Percentiles rank a stretch among this genome's conserved stretches.
These are phyloP conservation scores for Morelia viridis DNA, from an alignment of 2,797 vertebrate species.

Conservation along the genomic window DNA sequence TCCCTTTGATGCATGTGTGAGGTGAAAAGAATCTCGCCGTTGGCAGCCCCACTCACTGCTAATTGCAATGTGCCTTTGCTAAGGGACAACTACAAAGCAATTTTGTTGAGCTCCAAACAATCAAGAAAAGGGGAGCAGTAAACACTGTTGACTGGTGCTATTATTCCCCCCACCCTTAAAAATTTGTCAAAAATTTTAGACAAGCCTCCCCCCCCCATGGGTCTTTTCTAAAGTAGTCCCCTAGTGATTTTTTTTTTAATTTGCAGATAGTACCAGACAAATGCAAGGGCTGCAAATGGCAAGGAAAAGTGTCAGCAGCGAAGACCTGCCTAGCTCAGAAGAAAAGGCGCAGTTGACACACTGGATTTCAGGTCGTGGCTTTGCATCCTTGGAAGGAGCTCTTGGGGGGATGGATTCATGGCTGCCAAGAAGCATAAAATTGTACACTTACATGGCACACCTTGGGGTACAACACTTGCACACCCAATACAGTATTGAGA, in stretches of 20 bases:
- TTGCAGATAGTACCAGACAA: slow-evolving; percentile 5
- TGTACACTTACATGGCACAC: background rate
- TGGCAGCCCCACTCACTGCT: slow-evolving; percentile 18
- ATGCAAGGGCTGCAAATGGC: background rate
- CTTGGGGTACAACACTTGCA: background rate
- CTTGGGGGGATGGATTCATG: background rate
- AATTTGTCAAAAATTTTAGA: background rate
- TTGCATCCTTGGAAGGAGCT: background rate
- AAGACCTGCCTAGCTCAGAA: background rate
- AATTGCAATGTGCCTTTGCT: slow-evolving; percentile 36
- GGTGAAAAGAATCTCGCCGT: slow-evolving; percentile 20
- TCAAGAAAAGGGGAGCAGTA: slow-evolving; percentile 23
- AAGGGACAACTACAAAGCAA: slow-evolving; percentile 31
- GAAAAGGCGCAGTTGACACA: background rate
- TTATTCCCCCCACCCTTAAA: slow-evolving; percentile 12
- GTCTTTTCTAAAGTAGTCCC: slow-evolving; percentile 8
- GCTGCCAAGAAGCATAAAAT: slow-evolving; percentile 1
- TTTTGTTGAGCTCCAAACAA: slow-evolving; percentile 14
- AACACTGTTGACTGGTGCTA: slow-evolving; percentile 21
- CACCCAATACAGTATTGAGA: background rate
- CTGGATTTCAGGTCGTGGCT: slow-evolving; percentile 29
- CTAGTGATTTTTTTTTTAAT: slow-evolving; percentile 14
- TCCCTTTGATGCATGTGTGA: slow-evolving; percentile 12
- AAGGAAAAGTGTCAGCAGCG: background rate
- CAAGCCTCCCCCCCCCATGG: background rate